These are phyloP conservation scores for Zosterops hypoxanthus DNA, from an alignment of 2,113 vertebrate genomes.

Conservation along the genomic window DNA sequence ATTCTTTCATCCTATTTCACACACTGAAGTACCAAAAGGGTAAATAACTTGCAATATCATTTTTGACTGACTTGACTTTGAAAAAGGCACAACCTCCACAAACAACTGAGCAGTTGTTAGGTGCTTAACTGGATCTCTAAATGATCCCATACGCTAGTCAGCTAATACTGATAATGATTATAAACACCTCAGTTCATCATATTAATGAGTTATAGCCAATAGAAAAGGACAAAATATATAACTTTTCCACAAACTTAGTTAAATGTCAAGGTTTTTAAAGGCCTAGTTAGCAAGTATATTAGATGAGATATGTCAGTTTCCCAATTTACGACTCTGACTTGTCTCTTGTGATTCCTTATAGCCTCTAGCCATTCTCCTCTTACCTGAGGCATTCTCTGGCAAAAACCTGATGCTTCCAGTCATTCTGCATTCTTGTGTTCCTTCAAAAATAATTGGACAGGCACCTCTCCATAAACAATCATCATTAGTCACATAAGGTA, in stretches of 20 bases:
- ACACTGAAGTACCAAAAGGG: constrained; percentile 75
- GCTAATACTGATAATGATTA: constrained; percentile 65
- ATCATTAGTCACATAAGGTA: constrained; percentile 82
- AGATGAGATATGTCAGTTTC: constrained; percentile 99
- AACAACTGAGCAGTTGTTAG: constrained; percentile 60
- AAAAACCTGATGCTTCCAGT: constrained; percentile 98
- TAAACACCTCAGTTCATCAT: constrained; percentile 72
- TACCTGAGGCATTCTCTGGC: constrained; percentile 98
- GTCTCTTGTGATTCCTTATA: constrained; percentile 94
- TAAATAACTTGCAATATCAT: constrained; percentile 80
- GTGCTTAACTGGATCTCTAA: constrained; percentile 56
- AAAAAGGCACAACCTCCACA: constrained; percentile 68
- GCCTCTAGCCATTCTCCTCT: constrained; percentile 99
- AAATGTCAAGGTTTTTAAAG: constrained; percentile 98
- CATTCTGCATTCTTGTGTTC: constrained; percentile 99
- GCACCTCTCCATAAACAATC: constrained; percentile 93
- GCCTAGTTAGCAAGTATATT: constrained; percentile 99
- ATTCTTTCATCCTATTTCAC: constrained; percentile 73
- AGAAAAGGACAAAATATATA: constrained; percentile 80
- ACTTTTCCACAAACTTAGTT: constrained; percentile 86
- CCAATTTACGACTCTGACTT: constrained; percentile 94
- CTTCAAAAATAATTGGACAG: constrained; percentile 99
- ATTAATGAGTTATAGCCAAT: constrained; percentile 80
- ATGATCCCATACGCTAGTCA: constrained; percentile 27
- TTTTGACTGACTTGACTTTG: constrained; percentile 82